Percentiles rank a stretch among this genome's conserved stretches.
Evolutionary conservation across 2,113 vertebrate genomes (phyloP).

Genomic region (Ovibos moschatus): DNA sequence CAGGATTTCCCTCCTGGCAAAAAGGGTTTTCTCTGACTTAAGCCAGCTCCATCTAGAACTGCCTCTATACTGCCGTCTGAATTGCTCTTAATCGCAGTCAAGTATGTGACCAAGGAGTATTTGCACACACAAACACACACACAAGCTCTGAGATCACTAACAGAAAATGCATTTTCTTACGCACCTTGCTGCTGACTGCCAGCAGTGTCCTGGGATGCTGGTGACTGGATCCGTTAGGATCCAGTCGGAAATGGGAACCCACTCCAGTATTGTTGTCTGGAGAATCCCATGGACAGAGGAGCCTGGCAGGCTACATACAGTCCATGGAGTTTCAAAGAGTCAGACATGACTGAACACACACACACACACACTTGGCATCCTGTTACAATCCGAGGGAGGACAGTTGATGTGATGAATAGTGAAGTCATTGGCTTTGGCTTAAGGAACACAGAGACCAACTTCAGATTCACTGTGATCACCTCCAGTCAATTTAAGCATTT

Average conservation of each 20-base stretch:
- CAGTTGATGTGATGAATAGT: background rate
- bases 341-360: background rate
- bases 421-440: background rate
- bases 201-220: background rate
- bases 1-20: background rate
- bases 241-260: background rate
- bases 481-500: background rate
- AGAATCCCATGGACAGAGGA: background rate
- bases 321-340: background rate
- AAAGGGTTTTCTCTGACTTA: background rate
- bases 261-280: background rate
- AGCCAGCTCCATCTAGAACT: background rate
- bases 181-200: background rate
- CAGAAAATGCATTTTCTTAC: background rate
- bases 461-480: background rate
- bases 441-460: background rate
- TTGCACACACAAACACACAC: rapidly evolving
- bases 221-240: background rate
- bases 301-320: background rate
- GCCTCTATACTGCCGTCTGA: background rate
- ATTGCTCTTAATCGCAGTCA: background rate
- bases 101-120: background rate
- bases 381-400: background rate
- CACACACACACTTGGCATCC: background rate
- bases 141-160: background rate